Base-by-base conservation (phyloP, 2,888 invertebrate genomes). In the Melitaea athalia region DNA sequence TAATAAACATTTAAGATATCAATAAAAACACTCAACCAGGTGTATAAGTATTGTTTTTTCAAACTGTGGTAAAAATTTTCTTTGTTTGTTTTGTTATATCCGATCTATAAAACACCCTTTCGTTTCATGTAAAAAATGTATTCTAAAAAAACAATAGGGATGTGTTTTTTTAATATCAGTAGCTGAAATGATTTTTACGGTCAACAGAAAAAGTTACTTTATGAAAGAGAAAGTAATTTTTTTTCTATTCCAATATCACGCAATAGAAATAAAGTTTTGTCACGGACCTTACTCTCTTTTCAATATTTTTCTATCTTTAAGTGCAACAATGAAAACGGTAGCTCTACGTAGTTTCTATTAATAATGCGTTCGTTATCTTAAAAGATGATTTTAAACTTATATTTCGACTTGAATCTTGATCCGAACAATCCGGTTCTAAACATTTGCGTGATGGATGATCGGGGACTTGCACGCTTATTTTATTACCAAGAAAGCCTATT, bases 381-480 rank as follows among this genome's bases (percentile, higher is more conserved):
- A 83, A 84, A 84, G 81, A 82, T 68, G 83, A 79, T 81, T 82
- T 71, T 63, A 67, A 68, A 71, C 67, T 70, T 68, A 86, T 81
- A 78, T 74, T 74, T 71, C 63, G 63, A 50, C 68, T 69, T 52
- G 53, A 59, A 74, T 71, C 69, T 72, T 43, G 74, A 71, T 74
- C 82, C 71, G 75, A 69, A 74, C 75, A 82, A 89, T 89, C 91
- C 91, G 92, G 91, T 91, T 91, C 77, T 72, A 77, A 83, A 81
- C 86, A 83, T 89, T 89, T 80, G 87, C 89, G 88, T 91, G 92
- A 91, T 89, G 91, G 87, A 91, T 91, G 85, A 87, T 85, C 85
- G 85, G 80, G 78, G 85, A 84, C 81, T 82, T 83, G 85, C 85
- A 86, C 85, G 85, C 86, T 83, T 81, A 75, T 78, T 75, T 72